These are phyloP conservation scores for Fragum whitleyi DNA, from an alignment of 2,888 invertebrate species.

Conservation along the genomic window DNA sequence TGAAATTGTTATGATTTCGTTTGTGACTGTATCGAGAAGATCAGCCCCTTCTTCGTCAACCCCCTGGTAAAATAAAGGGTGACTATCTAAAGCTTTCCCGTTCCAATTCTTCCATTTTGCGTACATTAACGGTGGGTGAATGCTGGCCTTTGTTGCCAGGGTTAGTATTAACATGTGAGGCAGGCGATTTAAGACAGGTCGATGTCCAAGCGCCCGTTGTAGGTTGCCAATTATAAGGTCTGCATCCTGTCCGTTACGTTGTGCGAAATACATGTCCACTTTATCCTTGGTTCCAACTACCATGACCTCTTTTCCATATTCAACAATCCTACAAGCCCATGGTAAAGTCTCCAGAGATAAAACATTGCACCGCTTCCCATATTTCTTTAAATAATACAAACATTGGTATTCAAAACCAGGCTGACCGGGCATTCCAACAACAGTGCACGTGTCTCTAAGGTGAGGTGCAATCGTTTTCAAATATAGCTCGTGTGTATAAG, in stretches of 20 bases:
- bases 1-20: conserved; percentile 66
- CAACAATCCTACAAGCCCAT: conserved; percentile 71
- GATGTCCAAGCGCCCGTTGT: conserved; percentile 62
- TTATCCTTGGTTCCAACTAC: conserved; percentile 67
- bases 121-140: conserved; percentile 76
- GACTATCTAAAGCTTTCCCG: conserved; percentile 59
- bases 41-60: conserved; percentile 61
- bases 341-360: conserved; percentile 69
- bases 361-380: conserved; percentile 47
- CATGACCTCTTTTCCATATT: conserved; percentile 66
- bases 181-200: conserved; percentile 54
- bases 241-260: not conserved
- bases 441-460: conserved; percentile 57
- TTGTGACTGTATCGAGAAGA: conserved; percentile 55
- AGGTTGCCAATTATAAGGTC: conserved; percentile 13
- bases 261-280: conserved; percentile 58
- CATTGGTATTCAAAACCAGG: conserved; percentile 73
- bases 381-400: conserved; percentile 54
- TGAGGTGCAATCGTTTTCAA: conserved; percentile 64
- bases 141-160: conserved; percentile 64
- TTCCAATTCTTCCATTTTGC: conserved; percentile 73
- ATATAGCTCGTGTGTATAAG: conserved; percentile 72
- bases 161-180: conserved; percentile 67
- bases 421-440: conserved; percentile 73
- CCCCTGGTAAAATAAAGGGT: conserved; percentile 75